A percentile compares a stretch with the other conserved stretches of the same genome.
phyloP scores from a whole-genome alignment of 2,113 vertebrate genomes.

The Takifugu bimaculatus region DNA sequence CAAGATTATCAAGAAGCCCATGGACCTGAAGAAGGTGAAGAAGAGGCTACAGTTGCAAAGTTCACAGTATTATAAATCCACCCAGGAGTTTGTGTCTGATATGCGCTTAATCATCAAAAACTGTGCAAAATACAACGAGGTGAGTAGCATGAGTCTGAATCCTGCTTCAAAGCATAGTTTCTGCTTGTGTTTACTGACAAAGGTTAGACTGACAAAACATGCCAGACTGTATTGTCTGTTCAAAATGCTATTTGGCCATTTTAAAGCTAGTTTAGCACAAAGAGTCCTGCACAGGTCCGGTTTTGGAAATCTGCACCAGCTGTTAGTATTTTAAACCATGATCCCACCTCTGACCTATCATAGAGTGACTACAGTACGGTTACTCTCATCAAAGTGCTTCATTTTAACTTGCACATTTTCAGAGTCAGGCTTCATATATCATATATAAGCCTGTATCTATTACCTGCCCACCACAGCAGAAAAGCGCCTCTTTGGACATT shows the following conservation, averaged over 20 bases:
- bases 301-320: no score
- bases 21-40: constrained; percentile 95
- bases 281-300: no score
- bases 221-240: not conserved
- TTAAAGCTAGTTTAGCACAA: not conserved
- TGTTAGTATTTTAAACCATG: no score
- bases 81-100: constrained; percentile 91
- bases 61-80: constrained; percentile 87
- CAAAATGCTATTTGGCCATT: constrained; percentile 3
- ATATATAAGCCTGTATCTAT: no score
- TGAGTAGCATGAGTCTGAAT: constrained; percentile 80
- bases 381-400: no score
- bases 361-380: no score
- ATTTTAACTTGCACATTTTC: no score
- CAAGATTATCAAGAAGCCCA: constrained; percentile 97
- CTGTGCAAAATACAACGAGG: constrained; percentile 99
- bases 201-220: constrained; percentile 31
- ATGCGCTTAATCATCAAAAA: constrained; percentile 96
- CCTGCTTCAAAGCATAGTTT: constrained; percentile 40
- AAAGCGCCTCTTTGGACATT: no score
- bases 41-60: constrained; percentile 90
- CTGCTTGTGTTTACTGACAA: constrained; percentile 12
- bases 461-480: no score
- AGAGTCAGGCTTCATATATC: no score
- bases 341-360: no score